These are phyloP conservation scores for Micrasema longulum DNA, from an alignment of 1,140 invertebrate genomes.

Conservation along the genomic window DNA sequence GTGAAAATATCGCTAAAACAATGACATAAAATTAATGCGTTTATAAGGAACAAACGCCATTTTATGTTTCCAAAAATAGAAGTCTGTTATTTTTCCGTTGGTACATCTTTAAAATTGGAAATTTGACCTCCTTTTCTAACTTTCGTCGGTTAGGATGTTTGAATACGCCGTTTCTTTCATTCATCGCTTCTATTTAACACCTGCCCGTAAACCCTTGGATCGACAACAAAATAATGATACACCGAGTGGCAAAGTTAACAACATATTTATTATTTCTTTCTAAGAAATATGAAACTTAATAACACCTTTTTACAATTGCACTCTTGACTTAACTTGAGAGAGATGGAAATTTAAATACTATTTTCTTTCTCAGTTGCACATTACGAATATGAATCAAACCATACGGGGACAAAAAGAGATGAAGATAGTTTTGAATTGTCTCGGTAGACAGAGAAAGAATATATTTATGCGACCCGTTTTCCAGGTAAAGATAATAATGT, in stretches of 20 bases:
- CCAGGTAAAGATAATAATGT: neutral
- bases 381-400: slow-evolving; percentile 4
- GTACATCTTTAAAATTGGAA: slow-evolving; percentile 41
- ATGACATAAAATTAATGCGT: no score
- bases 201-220: slow-evolving; percentile 1
- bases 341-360: no score
- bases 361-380: no score
- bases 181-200: slow-evolving; percentile 19
- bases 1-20: no score
- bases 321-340: neutral
- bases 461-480: neutral
- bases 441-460: slow-evolving; percentile 11
- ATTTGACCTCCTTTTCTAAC: slow-evolving; percentile 44
- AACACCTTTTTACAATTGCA: neutral
- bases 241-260: slow-evolving; percentile 5
- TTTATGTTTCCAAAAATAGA: slow-evolving; percentile 33
- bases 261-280: no score
- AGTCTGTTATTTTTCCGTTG: slow-evolving; percentile 1
- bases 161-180: slow-evolving; percentile 31
- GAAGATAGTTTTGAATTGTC: neutral
- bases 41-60: no score
- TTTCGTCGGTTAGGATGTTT: slow-evolving; percentile 32
- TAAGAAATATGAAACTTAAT: no score
- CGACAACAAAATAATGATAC: neutral
- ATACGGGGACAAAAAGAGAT: neutral